Conservation (phyloP, 2,888 invertebrate species). For the Amiota mariae region DNA sequence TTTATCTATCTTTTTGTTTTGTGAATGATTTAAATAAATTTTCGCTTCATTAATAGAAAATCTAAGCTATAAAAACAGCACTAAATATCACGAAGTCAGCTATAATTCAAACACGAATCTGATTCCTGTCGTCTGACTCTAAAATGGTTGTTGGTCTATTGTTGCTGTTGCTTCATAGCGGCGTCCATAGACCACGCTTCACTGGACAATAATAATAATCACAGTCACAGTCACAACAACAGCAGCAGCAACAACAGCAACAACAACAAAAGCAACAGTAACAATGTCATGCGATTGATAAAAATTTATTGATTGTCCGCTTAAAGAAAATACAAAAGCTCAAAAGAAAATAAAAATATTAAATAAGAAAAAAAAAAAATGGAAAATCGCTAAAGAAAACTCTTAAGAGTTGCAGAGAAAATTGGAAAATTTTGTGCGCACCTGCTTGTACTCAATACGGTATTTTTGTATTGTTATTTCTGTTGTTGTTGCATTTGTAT, state of each 20-base stretch:
- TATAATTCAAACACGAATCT: not conserved
- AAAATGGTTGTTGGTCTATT: not conserved
- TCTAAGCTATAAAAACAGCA: not conserved
- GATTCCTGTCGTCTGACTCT: not conserved
- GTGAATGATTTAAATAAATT: too few species aligned
- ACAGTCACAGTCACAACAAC: slow-evolving; percentile 34
- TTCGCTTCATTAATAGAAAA: too few species aligned
- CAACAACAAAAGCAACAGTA: slow-evolving; percentile 3
- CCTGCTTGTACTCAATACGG: slow-evolving; percentile 32
- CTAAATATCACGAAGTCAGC: not conserved
- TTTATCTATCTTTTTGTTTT: too few species aligned
- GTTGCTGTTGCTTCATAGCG: not conserved
- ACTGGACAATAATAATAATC: slow-evolving; percentile 30
- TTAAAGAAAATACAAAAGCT: slow-evolving; percentile 19
- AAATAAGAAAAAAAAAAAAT: slow-evolving; percentile 6
- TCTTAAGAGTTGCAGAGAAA: slow-evolving; percentile 9
- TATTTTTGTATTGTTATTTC: slow-evolving; percentile 9
- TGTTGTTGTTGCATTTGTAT: not conserved
- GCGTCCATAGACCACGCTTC: slow-evolving; percentile 17
- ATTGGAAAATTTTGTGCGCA: slow-evolving; percentile 29
- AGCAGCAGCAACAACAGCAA: slow-evolving; percentile 16
- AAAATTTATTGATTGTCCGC: slow-evolving; percentile 36
- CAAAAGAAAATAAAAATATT: not conserved
- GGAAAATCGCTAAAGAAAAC: not conserved
- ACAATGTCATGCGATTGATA: slow-evolving; percentile 24